A percentile compares a stretch with the other conserved stretches of the same genome.
phyloP scores from a whole-genome alignment of 2,797 vertebrate species.

The Tympanoctomys barrerae region DNA sequence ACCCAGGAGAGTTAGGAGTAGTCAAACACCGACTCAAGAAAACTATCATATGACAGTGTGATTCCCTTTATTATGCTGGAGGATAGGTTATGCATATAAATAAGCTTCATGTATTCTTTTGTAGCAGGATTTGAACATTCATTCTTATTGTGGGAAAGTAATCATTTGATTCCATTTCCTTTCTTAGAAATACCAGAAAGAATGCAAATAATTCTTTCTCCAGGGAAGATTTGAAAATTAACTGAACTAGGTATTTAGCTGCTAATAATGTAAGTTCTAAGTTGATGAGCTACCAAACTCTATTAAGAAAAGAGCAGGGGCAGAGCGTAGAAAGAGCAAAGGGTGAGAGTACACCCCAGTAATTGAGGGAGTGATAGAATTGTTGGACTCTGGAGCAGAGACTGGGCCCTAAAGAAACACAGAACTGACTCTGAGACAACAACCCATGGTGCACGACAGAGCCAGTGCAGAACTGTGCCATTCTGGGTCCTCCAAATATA shows the following conservation, averaged over 20 bases:
- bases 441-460: not conserved
- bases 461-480: not conserved
- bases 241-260: not conserved
- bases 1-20: conserved; percentile 4
- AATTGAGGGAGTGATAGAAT: not conserved
- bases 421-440: not conserved
- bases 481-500: not conserved
- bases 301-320: not conserved
- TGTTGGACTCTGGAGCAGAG: not conserved
- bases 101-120: conserved; percentile 6
- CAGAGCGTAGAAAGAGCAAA: not conserved
- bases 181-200: conserved; percentile 39
- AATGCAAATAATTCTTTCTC: conserved; percentile 3
- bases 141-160: not conserved
- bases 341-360: no score
- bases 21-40: conserved; percentile 26
- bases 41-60: conserved; percentile 2
- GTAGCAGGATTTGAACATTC: conserved; percentile 33
- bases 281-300: not conserved
- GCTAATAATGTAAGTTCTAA: not conserved
- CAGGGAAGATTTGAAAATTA: not conserved
- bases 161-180: conserved; percentile 23
- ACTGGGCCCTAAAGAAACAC: not conserved
- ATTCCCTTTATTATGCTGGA: conserved; percentile 24
- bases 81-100: conserved; percentile 3